These are phyloP conservation scores for Aphrophora alni DNA, from an alignment of 2,888 invertebrate species.

Conservation along the genomic window DNA sequence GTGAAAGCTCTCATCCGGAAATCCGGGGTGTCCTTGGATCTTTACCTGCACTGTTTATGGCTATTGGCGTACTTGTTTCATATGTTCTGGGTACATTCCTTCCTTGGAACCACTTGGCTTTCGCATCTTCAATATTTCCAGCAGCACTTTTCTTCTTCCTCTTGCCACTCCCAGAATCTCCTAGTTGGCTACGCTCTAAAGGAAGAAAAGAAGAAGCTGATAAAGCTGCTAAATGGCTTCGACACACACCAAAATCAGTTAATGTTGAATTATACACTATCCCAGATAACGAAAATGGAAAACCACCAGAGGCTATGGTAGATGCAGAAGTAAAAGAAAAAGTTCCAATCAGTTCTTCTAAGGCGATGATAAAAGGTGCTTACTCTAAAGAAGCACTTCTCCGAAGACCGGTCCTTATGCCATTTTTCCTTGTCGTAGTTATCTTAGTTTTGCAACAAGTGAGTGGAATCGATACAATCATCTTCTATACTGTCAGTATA, in stretches of 20 bases:
- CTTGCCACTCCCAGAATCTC: constrained; percentile 69
- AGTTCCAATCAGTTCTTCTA: constrained; percentile 26
- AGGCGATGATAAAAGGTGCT: constrained; percentile 39
- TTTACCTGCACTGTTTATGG: constrained; percentile 69
- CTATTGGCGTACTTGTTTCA: constrained; percentile 66
- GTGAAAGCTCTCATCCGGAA: constrained; percentile 69
- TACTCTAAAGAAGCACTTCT: constrained; percentile 46
- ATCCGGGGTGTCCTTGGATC: constrained; percentile 70
- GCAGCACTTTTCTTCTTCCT: constrained; percentile 61
- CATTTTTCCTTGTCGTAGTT: constrained; percentile 61
- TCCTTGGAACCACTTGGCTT: constrained; percentile 66
- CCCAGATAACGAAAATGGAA: constrained; percentile 22
- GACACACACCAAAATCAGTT: constrained; percentile 50
- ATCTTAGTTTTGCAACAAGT: constrained; percentile 65
- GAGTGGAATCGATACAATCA: constrained; percentile 65
- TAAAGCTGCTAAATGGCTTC: constrained; percentile 62
- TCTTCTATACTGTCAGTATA: constrained; percentile 66
- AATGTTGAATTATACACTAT: constrained; percentile 44
- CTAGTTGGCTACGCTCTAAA: constrained; percentile 63
- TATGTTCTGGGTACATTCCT: constrained; percentile 66
- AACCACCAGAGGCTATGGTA: constrained; percentile 17
- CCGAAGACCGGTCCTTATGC: constrained; percentile 56
- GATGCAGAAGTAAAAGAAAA: constrained; percentile 28
- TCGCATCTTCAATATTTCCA: constrained; percentile 61
- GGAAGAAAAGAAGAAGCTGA: constrained; percentile 60